Percentiles rank a stretch among this genome's conserved stretches.
Conservation (phyloP, 2,797 vertebrate genomes). For the Eutrigla gurnardus region DNA sequence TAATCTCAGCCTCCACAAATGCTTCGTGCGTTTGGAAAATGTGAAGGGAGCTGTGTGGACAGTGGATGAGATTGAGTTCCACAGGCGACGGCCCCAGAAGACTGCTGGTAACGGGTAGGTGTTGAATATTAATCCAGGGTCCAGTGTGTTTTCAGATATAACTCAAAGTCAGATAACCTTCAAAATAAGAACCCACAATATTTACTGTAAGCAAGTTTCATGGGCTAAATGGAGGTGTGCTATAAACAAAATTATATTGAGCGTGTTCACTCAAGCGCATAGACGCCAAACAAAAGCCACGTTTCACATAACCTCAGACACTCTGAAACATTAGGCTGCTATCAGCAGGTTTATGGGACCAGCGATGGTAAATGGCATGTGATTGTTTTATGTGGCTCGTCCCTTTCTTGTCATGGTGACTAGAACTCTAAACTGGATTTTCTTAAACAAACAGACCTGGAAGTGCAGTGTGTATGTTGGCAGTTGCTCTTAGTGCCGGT, state of each 20-base stretch:
- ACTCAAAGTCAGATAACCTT: constrained; percentile 43
- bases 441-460: constrained; percentile 25
- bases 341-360: background rate
- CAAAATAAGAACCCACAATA: constrained; percentile 21
- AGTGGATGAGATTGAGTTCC: constrained; percentile 98
- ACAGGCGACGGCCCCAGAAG: constrained; percentile 98
- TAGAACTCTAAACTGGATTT: constrained; percentile 24
- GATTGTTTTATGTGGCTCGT: constrained; percentile 15
- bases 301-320: background rate
- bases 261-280: constrained; percentile 8
- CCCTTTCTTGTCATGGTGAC: constrained; percentile 17
- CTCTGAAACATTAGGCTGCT: background rate
- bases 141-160: constrained; percentile 5
- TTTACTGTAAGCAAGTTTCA: constrained; percentile 59
- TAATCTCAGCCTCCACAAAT: constrained; percentile 99
- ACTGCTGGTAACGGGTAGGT: constrained; percentile 90
- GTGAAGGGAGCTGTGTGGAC: constrained; percentile 99
- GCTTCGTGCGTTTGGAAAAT: constrained; percentile 99
- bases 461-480: constrained; percentile 22
- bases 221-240: constrained; percentile 1
- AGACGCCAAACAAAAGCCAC: background rate
- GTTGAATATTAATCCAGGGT: background rate
- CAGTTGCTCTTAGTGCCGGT: constrained; percentile 15
- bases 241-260: constrained; percentile 4
- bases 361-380: background rate